Percentiles rank a stretch among this genome's conserved stretches.
These are phyloP conservation scores for Crocallis elinguaria DNA, from an alignment of 2,888 invertebrate genomes.

Conservation along the genomic window DNA sequence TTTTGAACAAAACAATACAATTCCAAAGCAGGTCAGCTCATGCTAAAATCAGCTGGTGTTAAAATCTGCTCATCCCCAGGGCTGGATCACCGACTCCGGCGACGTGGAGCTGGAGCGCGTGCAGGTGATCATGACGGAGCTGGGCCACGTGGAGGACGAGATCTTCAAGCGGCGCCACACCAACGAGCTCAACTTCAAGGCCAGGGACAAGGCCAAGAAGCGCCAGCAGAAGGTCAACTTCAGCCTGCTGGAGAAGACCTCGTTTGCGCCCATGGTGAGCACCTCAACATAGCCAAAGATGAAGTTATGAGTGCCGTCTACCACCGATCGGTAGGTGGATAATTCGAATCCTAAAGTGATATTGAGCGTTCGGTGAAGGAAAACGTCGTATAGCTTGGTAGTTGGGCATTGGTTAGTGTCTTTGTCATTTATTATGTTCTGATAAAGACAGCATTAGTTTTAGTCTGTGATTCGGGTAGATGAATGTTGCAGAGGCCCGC, in stretches of 20 bases:
- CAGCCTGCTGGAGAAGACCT: slow-evolving; percentile 88
- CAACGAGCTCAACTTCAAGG: slow-evolving; percentile 92
- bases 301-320: neutral
- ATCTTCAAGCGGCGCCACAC: slow-evolving; percentile 97
- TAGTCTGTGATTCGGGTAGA: no score
- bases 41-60: no score
- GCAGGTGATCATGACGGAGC: slow-evolving; percentile 96
- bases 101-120: slow-evolving; percentile 96
- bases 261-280: slow-evolving; percentile 90
- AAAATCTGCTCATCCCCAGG: slow-evolving; percentile 79
- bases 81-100: slow-evolving; percentile 97
- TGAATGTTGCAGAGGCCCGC: no score
- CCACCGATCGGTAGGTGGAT: no score
- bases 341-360: no score
- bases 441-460: no score
- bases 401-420: no score
- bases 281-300: neutral
- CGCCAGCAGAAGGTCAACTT: slow-evolving; percentile 87
- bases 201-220: slow-evolving; percentile 90
- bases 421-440: no score
- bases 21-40: no score
- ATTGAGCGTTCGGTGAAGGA: no score
- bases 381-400: no score
- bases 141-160: slow-evolving; percentile 97
- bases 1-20: neutral